Conservation (phyloP, 2,888 invertebrate species). For the Priocnemis perturbator region DNA sequence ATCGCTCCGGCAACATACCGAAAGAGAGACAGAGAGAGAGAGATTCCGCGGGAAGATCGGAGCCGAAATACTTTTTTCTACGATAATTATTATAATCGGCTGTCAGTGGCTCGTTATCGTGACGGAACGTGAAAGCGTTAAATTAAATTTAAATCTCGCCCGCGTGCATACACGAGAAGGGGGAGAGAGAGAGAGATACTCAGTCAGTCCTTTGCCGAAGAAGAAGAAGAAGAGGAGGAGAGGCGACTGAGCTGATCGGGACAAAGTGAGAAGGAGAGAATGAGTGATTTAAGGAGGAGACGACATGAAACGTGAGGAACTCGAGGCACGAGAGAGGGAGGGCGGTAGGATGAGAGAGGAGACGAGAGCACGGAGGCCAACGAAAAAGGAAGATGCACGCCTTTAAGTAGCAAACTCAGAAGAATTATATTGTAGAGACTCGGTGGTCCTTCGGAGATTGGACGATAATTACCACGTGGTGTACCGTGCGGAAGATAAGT, state of each 20-base stretch:
- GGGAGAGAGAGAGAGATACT: not conserved
- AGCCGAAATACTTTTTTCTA: conserved; percentile 40
- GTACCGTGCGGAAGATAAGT: conserved; percentile 54
- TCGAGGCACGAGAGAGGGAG: not conserved
- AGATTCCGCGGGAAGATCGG: conserved; percentile 8
- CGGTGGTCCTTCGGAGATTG: conserved; percentile 58
- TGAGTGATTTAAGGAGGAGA: conserved; percentile 5
- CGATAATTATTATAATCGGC: conserved; percentile 59
- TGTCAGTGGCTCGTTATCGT: conserved; percentile 58
- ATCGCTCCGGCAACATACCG: conserved; percentile 11
- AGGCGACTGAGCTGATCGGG: not conserved
- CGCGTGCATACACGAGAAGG: conserved; percentile 19
- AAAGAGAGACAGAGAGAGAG: not conserved
- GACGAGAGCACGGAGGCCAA: conserved; percentile 10
- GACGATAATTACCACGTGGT: conserved; percentile 60
- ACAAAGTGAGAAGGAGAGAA: conserved; percentile 11
- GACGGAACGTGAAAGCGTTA: conserved; percentile 58
- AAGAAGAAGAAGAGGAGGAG: not conserved
- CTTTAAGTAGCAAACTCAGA: conserved; percentile 54
- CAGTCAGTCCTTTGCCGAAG: not conserved
- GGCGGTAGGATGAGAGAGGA: conserved; percentile 12
- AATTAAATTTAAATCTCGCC: conserved; percentile 55
- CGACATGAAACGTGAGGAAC: too few relatives aligned
- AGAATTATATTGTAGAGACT: conserved; percentile 57
- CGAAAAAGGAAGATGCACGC: conserved; percentile 43